These are phyloP conservation scores for Manis crassicaudata DNA, from an alignment of 2,797 vertebrate species.

Conservation along the genomic window DNA sequence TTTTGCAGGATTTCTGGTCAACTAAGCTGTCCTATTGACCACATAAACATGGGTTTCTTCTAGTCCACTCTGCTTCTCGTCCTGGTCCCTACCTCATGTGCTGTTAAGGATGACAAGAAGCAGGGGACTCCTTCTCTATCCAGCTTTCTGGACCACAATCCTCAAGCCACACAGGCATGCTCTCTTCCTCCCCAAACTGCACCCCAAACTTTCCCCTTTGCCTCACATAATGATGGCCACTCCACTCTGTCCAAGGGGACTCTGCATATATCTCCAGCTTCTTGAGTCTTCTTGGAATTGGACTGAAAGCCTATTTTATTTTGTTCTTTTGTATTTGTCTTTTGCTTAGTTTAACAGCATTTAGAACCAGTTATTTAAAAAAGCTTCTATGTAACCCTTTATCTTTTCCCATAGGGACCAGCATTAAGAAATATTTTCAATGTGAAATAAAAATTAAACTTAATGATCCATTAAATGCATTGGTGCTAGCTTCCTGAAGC, in stretches of 20 bases:
- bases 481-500: background rate
- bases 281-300: conserved; percentile 25
- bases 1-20: conserved; percentile 25
- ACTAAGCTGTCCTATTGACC: background rate
- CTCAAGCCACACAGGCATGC: background rate
- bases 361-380: conserved; percentile 16
- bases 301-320: background rate
- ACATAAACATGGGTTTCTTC: background rate
- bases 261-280: background rate
- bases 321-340: background rate
- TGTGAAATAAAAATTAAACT: background rate
- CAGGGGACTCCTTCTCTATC: background rate
- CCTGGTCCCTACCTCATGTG: background rate
- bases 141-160: background rate
- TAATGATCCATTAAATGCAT: background rate
- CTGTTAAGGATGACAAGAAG: background rate
- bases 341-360: conserved; percentile 17
- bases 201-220: background rate
- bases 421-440: background rate
- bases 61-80: background rate
- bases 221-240: background rate
- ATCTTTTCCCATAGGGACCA: conserved; percentile 19
- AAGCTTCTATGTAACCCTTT: background rate
- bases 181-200: conserved; percentile 22
- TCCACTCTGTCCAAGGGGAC: background rate